Evolutionary conservation across 2,113 vertebrate species (phyloP).

Genomic region (Bolborhynchus lineola): DNA sequence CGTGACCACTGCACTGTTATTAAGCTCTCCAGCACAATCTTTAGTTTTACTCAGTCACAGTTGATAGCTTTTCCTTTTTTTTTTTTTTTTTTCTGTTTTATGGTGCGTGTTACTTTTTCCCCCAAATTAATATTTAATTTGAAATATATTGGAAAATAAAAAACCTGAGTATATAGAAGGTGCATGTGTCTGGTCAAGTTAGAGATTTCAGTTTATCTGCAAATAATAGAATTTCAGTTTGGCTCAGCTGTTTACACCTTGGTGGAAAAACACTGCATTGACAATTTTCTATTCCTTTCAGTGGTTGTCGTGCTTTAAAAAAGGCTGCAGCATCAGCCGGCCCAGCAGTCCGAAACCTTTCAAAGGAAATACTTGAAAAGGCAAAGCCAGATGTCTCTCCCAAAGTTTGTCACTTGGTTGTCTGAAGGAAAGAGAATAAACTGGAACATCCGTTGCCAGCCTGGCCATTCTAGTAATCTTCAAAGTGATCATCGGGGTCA

Average conservation of each 20-base stretch:
- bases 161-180: not conserved
- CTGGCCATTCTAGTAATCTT: not conserved
- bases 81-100: slow-evolving; percentile 7
- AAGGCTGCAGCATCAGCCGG: not conserved
- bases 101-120: slow-evolving; percentile 29
- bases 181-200: not conserved
- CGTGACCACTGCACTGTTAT: slow-evolving; percentile 56
- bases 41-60: slow-evolving; percentile 32
- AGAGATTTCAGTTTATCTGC: slow-evolving; percentile 32
- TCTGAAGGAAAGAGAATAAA: not conserved
- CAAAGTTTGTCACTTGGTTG: not conserved
- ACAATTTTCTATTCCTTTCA: slow-evolving; percentile 1
- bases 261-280: not conserved
- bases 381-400: not conserved
- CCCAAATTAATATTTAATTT: slow-evolving; percentile 63
- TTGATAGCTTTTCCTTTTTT: not conserved
- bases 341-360: not conserved
- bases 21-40: slow-evolving; percentile 55
- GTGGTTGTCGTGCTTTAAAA: not conserved
- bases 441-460: not conserved
- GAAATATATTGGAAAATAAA: slow-evolving; percentile 62
- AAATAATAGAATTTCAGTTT: not conserved
- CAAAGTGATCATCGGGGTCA: not conserved
- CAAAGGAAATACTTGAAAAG: not conserved
- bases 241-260: not conserved